Percentiles rank a stretch among this genome's conserved stretches.
These are phyloP conservation scores for Calycopis cecrops DNA, from an alignment of 1,140 invertebrate genomes.

Conservation along the genomic window DNA sequence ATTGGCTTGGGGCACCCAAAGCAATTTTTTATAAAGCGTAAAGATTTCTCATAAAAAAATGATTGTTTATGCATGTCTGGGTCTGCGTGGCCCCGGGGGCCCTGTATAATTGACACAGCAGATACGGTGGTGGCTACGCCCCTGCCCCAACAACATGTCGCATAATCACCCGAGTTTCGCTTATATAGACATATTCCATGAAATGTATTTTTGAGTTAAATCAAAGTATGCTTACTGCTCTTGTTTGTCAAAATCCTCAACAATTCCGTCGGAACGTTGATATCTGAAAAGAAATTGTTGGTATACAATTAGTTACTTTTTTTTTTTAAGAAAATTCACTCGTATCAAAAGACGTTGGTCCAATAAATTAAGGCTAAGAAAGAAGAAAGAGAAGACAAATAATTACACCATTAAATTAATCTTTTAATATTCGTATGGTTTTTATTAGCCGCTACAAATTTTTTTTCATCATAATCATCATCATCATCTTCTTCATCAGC, in stretches of 20 bases:
- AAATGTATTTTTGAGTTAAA: not conserved
- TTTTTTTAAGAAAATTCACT: not conserved
- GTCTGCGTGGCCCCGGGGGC: too few relatives aligned
- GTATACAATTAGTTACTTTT: not conserved
- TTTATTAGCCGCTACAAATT: too few relatives aligned
- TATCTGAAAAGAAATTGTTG: conserved; percentile 27
- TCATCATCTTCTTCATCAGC: too few relatives aligned
- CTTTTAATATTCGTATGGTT: too few relatives aligned
- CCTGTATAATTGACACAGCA: too few relatives aligned
- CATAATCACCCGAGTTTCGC: not conserved
- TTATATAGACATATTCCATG: not conserved
- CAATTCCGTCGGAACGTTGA: conserved; percentile 23
- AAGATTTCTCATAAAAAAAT: too few relatives aligned
- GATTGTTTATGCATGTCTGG: too few relatives aligned
- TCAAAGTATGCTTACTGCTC: conserved; percentile 6
- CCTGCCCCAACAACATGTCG: too few relatives aligned
- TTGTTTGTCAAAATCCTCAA: conserved; percentile 31
- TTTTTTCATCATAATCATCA: too few relatives aligned
- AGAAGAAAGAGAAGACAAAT: not conserved
- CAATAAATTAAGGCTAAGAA: not conserved
- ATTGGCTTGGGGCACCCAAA: too few relatives aligned
- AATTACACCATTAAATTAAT: not conserved
- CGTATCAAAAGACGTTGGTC: not conserved
- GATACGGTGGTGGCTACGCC: too few relatives aligned
- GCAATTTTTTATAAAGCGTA: too few relatives aligned